phyloP scores from a whole-genome alignment of 2,113 vertebrate species.

The Tapirus terrestris region DNA sequence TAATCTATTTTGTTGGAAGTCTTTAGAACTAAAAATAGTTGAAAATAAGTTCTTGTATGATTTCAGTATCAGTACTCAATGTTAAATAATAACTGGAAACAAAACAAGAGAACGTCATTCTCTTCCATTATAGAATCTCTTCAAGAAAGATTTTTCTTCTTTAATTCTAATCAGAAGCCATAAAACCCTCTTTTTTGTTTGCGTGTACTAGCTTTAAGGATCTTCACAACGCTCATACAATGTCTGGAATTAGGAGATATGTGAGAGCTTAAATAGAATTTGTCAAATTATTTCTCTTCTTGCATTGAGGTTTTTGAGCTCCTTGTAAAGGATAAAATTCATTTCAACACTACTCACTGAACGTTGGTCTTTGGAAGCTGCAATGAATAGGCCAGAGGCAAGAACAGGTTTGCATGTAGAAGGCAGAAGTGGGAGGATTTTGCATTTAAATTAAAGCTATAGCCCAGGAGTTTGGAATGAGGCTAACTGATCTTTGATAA shows the following conservation, averaged over 20 bases:
- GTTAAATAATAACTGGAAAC: not conserved
- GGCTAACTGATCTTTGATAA: not conserved
- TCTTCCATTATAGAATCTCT: constrained; percentile 48
- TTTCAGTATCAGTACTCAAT: not conserved
- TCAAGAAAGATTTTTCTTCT: constrained; percentile 40
- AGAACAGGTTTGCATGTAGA: not conserved
- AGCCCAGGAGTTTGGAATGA: not conserved
- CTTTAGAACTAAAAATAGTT: constrained; percentile 42
- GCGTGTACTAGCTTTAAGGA: constrained; percentile 38
- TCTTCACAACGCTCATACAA: constrained; percentile 30
- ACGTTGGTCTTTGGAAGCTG: not conserved
- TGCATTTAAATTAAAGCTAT: not conserved
- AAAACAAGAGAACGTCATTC: not conserved
- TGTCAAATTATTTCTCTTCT: constrained; percentile 39
- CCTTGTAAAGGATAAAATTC: constrained; percentile 4
- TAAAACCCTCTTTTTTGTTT: constrained; percentile 25
- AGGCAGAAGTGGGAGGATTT: not conserved
- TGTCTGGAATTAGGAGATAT: constrained; percentile 20
- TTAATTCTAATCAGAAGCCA: constrained; percentile 58
- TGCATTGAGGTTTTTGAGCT: constrained; percentile 44
- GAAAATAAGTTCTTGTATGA: constrained; percentile 4
- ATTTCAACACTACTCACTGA: constrained; percentile 39
- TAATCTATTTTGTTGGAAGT: not conserved
- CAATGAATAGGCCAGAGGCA: not conserved
- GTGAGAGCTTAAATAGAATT: constrained; percentile 28